phyloP scores from a whole-genome alignment of 2,888 invertebrate genomes.

The Macrosiphum euphorbiae region DNA sequence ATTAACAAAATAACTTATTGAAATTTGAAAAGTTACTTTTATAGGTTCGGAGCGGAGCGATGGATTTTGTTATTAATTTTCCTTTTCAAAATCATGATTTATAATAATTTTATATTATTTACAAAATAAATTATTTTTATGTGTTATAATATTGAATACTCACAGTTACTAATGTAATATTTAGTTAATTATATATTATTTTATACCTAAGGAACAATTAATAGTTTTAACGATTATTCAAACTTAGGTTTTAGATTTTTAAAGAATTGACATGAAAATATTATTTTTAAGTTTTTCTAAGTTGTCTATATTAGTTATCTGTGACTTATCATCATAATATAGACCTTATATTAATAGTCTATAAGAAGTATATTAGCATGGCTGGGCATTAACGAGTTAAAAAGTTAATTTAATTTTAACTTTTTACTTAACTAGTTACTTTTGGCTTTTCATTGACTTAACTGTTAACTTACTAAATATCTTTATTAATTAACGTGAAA shows the following conservation, averaged over 20 bases:
- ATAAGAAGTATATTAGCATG: no score
- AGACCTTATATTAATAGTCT: no score
- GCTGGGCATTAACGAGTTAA: no score
- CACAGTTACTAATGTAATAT: neutral
- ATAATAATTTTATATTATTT: neutral
- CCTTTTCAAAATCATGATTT: neutral
- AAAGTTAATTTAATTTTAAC: no score
- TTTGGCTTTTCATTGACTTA: no score
- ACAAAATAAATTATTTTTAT: neutral
- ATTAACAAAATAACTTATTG: neutral
- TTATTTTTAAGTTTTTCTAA: neutral
- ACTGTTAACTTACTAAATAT: no score
- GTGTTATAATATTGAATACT: neutral
- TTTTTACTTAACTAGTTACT: no score
- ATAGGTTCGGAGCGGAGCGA: no score
- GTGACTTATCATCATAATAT: neutral
- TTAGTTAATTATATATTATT: neutral
- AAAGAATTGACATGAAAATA: neutral
- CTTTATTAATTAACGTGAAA: no score
- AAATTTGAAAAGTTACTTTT: neutral
- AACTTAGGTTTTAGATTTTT: neutral
- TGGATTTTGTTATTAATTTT: neutral
- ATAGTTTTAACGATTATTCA: neutral
- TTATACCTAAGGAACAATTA: neutral
- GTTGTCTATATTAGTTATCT: neutral